Percentiles rank a stretch among this genome's conserved stretches.
These are phyloP conservation scores for Gastrophysa polygoni DNA, from an alignment of 2,888 invertebrate genomes.

Conservation along the genomic window DNA sequence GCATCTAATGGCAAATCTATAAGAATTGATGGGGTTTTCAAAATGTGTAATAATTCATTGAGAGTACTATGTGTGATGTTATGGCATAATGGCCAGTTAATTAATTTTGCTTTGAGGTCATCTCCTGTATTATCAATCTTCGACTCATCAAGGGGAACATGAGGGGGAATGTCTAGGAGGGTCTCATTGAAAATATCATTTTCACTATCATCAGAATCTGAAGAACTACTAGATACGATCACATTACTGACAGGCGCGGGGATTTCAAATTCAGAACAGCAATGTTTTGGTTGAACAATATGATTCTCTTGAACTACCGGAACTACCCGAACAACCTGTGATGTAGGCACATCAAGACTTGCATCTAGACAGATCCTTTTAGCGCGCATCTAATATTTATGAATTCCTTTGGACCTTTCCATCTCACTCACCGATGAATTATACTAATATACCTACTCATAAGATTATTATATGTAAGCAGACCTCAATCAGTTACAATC, in stretches of 20 bases:
- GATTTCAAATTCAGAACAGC: conserved; percentile 1
- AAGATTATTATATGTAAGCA: no score
- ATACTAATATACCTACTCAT: no score
- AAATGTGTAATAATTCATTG: conserved; percentile 4
- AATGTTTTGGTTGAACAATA: background rate
- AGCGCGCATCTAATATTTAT: conserved; percentile 12
- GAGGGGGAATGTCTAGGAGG: background rate
- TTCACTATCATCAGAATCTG: conserved; percentile 7
- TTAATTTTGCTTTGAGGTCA: background rate
- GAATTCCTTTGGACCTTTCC: conserved; percentile 5
- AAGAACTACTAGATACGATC: background rate
- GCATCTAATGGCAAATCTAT: conserved; percentile 19
- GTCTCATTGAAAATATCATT: background rate
- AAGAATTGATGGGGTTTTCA: conserved; percentile 12
- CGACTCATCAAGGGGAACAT: background rate
- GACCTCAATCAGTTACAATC: no score
- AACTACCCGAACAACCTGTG: background rate
- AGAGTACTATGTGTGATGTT: conserved; percentile 10
- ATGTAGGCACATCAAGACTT: background rate
- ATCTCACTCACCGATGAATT: background rate
- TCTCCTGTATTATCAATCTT: conserved; percentile 1
- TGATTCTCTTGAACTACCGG: background rate
- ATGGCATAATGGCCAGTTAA: conserved; percentile 6
- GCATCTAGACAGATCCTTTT: conserved; percentile 8
- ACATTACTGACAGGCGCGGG: background rate